A percentile compares a stretch with the other conserved stretches of the same genome.
These are phyloP conservation scores for Motacilla tschutschensis DNA, from an alignment of 2,113 vertebrate genomes.

Conservation along the genomic window DNA sequence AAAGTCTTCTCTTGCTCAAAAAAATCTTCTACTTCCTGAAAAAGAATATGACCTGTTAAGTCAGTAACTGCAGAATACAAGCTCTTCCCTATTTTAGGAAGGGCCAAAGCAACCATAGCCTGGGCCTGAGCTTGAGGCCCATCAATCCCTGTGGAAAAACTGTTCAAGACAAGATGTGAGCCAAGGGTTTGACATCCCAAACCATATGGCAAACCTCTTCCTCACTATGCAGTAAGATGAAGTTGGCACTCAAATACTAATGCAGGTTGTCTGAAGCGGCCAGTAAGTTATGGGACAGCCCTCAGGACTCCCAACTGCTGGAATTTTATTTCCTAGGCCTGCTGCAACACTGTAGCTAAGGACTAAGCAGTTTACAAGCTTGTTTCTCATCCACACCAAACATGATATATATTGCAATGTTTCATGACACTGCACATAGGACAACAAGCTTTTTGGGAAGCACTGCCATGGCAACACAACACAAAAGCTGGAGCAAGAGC, in stretches of 20 bases:
- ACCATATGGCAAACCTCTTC: not conserved
- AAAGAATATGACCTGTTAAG: not conserved
- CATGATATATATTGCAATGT: not conserved
- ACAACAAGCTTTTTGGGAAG: not conserved
- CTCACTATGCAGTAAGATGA: not conserved
- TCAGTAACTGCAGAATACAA: not conserved
- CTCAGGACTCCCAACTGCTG: not conserved
- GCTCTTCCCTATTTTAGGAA: not conserved
- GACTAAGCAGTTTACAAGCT: not conserved
- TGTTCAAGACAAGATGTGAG: not conserved
- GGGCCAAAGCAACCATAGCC: not conserved
- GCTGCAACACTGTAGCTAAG: not conserved
- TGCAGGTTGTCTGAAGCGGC: not conserved
- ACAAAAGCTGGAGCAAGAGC: not conserved
- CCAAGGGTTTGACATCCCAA: not conserved
- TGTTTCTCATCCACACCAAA: not conserved
- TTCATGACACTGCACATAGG: not conserved
- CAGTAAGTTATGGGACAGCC: not conserved
- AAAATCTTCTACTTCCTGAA: conserved; percentile 95
- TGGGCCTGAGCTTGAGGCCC: not conserved
- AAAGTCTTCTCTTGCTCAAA: conserved; percentile 98
- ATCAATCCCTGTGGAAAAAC: not conserved
- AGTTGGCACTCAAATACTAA: not conserved
- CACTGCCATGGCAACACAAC: not conserved
- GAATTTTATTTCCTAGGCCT: not conserved